Evolutionary conservation across 64 coral and sea anemone species (phyloP), one percentile per base, ranked within the genome.

Genomic region (Actinia tenebrosa): DNA sequence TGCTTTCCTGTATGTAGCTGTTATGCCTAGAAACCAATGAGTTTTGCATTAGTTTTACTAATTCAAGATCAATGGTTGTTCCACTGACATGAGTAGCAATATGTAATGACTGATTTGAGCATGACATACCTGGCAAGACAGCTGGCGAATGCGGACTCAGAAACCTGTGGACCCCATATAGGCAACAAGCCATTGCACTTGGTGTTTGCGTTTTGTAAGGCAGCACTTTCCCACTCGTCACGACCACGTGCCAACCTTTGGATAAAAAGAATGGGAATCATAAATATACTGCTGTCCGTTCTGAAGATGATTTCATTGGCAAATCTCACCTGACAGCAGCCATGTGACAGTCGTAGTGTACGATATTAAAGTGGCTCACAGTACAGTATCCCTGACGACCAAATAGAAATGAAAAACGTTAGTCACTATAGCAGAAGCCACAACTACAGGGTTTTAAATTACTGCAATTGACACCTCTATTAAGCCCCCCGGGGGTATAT

Each of bases 301-400:
- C 14, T 50, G 3, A 15, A 14, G 3, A 50, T 42, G 45, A 7
- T 45, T 81, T 75, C 26, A 82, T 14, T 82, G 7, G 44, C 17
- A 50, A 61, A 63, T 0, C 83, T 56, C 80, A 95, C 96, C 97
- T 99, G 85, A 99, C 93, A 18, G 97, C 97, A 19, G 97, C 93
- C 90, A 99, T 95, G 30, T 99, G 97, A 85, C 97, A 99, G 86
- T 99, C 97, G 71, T 99, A 99, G 56, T 99, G 97, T 22, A 99
- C 97, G 60, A 99, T 93, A 81, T 95, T 99, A 46, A 99, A 95
- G 56, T 99, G 97, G 80, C 97, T 99, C 16, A 99, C 97, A 56
- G 97, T 99, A 37, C 60, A 92, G 71, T 99, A 99, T 43, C 93
- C 97, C 91, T 92, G 64, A 27, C 7, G 63, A 61, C 16, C 7